Evolutionary conservation across 2,888 invertebrate genomes (phyloP).

Genomic region (Crioceris asparagi): DNA sequence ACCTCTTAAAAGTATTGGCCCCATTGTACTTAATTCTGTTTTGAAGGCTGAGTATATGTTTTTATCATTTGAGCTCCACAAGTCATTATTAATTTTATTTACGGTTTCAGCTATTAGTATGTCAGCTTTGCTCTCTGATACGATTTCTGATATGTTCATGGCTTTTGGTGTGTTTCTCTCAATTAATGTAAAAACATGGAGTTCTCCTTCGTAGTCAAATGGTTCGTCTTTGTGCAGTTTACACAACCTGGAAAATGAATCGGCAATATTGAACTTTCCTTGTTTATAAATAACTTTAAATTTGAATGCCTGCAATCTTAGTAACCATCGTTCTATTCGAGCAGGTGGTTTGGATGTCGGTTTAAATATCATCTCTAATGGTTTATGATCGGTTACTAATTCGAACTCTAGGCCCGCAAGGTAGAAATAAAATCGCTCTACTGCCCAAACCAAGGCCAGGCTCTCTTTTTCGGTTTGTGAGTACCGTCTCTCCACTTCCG

Average conservation of each 20-base stretch:
- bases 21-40: conserved; percentile 16
- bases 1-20: conserved; percentile 16
- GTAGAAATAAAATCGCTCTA: conserved; percentile 34
- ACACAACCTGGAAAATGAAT: conserved; percentile 20
- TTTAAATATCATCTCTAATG: conserved; percentile 29
- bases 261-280: conserved; percentile 22
- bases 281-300: conserved; percentile 19
- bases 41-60: conserved; percentile 15
- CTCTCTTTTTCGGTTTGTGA: conserved; percentile 32
- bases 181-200: conserved; percentile 15
- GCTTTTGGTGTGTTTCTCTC: conserved; percentile 14
- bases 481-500: conserved; percentile 20
- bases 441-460: conserved; percentile 32
- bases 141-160: conserved; percentile 11
- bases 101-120: conserved; percentile 6
- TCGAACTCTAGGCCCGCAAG: conserved; percentile 34
- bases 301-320: conserved; percentile 19
- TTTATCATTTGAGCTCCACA: conserved; percentile 13
- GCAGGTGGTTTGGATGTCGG: conserved; percentile 20
- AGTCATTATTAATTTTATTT: conserved; percentile 9
- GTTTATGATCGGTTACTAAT: conserved; percentile 27
- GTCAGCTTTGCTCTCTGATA: conserved; percentile 12
- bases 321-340: conserved; percentile 21
- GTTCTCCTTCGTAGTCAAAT: conserved; percentile 14
- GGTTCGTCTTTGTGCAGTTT: conserved; percentile 6